Conservation (phyloP, 1,140 invertebrate genomes). For the Dysdera silvatica region DNA sequence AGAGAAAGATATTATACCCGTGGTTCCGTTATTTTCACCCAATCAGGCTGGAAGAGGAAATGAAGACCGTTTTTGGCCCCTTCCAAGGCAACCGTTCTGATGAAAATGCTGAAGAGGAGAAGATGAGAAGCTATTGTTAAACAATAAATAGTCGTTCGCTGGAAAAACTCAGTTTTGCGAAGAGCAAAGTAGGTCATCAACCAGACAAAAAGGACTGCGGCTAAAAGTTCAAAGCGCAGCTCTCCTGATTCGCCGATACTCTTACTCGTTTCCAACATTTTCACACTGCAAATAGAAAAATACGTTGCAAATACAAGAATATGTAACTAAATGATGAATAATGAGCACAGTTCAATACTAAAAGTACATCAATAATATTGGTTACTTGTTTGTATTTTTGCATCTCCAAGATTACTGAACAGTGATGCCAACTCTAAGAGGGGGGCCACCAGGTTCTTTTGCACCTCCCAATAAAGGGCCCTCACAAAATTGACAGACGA, state of each 20-base stretch:
- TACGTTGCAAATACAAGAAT: too few relatives aligned
- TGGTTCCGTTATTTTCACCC: conserved; percentile 16
- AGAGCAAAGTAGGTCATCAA: conserved; percentile 84
- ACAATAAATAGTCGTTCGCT: conserved; percentile 7
- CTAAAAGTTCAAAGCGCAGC: conserved; percentile 75
- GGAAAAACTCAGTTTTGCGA: conserved; percentile 72
- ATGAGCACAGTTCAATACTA: too few relatives aligned
- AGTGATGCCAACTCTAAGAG: too few relatives aligned
- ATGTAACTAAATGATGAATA: too few relatives aligned
- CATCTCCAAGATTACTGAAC: too few relatives aligned
- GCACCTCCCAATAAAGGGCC: too few relatives aligned
- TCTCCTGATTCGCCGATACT: conserved; percentile 72
- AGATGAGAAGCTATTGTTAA: conserved; percentile 11
- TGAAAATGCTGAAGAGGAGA: conserved; percentile 17
- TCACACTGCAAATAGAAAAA: conserved; percentile 55
- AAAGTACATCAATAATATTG: too few relatives aligned
- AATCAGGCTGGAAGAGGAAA: conserved; percentile 18
- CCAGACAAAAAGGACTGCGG: conserved; percentile 78
- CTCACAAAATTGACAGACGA: too few relatives aligned
- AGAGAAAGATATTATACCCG: too few relatives aligned
- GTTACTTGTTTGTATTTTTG: too few relatives aligned
- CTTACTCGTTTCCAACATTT: conserved; percentile 68
- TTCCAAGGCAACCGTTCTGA: conserved; percentile 48
- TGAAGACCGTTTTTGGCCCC: conserved; percentile 6
- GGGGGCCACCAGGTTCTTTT: too few relatives aligned